Conservation (phyloP, 2,113 vertebrate species). For the Sinocyclocheilus anshuiensis region DNA sequence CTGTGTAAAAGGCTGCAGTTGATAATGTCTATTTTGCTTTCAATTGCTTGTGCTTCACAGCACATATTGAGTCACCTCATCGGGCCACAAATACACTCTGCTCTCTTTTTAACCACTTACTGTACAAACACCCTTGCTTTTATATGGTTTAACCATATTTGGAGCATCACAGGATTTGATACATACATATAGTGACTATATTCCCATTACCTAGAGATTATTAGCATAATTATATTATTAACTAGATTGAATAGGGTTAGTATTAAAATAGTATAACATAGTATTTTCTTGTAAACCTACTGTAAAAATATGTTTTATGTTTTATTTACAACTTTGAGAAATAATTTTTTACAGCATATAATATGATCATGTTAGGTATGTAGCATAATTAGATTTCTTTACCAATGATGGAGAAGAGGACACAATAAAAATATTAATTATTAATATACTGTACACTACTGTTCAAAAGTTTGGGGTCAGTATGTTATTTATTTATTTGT, state of each 20-base stretch:
- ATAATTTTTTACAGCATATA: neutral
- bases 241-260: too few relatives aligned
- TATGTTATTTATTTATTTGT: neutral
- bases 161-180: neutral
- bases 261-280: too few relatives aligned
- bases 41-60: conserved; percentile 24
- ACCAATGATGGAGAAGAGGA: neutral
- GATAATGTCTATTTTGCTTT: conserved; percentile 45
- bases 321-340: neutral
- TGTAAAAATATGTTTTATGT: neutral
- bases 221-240: neutral
- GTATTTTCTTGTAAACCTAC: neutral
- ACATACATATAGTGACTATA: neutral
- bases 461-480: neutral
- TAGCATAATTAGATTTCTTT: neutral
- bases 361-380: neutral
- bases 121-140: neutral
- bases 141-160: neutral
- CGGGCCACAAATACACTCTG: conserved; percentile 3
- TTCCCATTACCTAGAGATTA: neutral
- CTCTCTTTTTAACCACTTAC: neutral
- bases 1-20: conserved; percentile 39
- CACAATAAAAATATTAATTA: neutral
- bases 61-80: conserved; percentile 41
- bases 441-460: neutral